A percentile compares a stretch with the other conserved stretches of the same genome.
Conservation (phyloP, 2,888 invertebrate genomes). For the Leucophora obtusa region DNA sequence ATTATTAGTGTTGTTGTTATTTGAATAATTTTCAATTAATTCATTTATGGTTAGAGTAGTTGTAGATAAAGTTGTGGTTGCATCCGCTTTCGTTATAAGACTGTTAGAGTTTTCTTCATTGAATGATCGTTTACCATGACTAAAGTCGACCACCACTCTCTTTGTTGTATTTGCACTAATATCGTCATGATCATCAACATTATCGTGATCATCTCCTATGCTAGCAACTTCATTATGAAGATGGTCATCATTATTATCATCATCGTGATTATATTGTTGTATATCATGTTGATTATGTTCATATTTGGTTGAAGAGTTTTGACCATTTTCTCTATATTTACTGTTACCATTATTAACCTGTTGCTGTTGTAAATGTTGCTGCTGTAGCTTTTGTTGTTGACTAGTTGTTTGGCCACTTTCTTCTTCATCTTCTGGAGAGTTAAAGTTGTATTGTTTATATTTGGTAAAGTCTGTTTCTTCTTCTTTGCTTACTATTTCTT, state of each 20-base stretch:
- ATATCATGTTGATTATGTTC: conserved; percentile 25
- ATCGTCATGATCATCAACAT: conserved; percentile 56
- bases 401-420: conserved; percentile 64
- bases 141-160: conserved; percentile 21
- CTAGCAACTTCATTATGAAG: conserved; percentile 37
- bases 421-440: conserved; percentile 61
- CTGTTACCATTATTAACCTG: conserved; percentile 60
- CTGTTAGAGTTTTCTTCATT: conserved; percentile 65
- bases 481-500: conserved; percentile 27
- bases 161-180: conserved; percentile 16
- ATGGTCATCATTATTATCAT: conserved; percentile 40
- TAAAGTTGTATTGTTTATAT: conserved; percentile 62
- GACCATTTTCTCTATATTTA: conserved; percentile 61
- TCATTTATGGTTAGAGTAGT: conserved; percentile 58
- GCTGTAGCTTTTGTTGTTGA: conserved; percentile 31
- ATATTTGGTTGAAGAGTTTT: conserved; percentile 28
- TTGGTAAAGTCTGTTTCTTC: conserved; percentile 60
- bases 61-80: conserved; percentile 68
- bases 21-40: neutral
- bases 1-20: conserved; percentile 40
- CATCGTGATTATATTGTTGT: conserved; percentile 18
- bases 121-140: conserved; percentile 62
- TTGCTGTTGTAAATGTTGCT: conserved; percentile 40
- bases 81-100: conserved; percentile 71
- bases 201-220: conserved; percentile 59